These are phyloP conservation scores for Acanthosepion esculentum DNA, from an alignment of 2,888 invertebrate genomes.

Conservation along the genomic window DNA sequence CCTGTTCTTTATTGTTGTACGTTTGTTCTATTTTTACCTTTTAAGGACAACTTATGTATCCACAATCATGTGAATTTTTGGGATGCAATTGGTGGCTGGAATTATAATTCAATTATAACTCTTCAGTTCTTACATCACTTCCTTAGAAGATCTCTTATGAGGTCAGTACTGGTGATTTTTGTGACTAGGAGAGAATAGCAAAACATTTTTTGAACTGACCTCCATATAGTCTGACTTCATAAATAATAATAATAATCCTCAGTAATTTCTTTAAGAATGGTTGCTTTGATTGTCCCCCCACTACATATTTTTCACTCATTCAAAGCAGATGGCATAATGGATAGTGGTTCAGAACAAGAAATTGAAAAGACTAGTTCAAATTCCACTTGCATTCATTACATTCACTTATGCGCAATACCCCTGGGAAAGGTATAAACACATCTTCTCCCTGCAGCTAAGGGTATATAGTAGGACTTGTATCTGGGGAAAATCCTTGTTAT, in stretches of 20 bases:
- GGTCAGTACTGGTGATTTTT: neutral
- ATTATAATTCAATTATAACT: neutral
- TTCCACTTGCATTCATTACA: no score
- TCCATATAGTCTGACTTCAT: neutral
- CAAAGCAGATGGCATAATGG: neutral
- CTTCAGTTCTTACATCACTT: neutral
- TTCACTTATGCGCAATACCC: no score
- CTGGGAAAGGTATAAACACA: no score
- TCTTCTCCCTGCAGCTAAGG: no score
- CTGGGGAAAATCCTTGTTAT: no score
- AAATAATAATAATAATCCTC: neutral
- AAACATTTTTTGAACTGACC: neutral
- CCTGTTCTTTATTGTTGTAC: neutral
- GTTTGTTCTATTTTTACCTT: neutral
- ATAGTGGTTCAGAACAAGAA: no score
- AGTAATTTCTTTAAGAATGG: neutral
- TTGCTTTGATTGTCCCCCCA: neutral
- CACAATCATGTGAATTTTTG: neutral
- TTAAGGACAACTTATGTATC: neutral
- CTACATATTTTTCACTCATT: neutral
- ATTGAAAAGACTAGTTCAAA: no score
- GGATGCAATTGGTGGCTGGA: neutral
- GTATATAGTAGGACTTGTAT: no score
- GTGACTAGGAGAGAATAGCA: no score
- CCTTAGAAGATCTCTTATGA: neutral